Conservation (phyloP, 2,888 invertebrate species). For the Alentia gelatinosa region DNA sequence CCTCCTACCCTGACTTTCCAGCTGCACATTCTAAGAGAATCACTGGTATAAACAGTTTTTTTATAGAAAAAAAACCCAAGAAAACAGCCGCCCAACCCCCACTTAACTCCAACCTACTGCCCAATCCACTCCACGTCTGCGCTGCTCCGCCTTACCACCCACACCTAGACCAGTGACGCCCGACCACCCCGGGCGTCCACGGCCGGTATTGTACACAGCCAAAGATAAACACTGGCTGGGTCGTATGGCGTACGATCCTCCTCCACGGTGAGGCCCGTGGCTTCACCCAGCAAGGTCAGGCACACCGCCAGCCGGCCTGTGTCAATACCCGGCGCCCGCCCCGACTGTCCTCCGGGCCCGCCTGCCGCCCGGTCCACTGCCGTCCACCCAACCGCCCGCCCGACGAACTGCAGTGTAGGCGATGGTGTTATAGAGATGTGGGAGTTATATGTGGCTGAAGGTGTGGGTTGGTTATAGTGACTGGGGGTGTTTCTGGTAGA, state of each 20-base stretch:
- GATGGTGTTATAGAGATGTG: no score
- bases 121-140: not conserved
- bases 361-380: no score
- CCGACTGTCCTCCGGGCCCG: not conserved
- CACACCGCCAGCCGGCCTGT: not conserved
- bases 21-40: not conserved
- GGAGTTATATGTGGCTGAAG: no score
- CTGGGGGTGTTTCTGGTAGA: no score
- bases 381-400: no score
- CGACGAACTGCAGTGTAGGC: no score
- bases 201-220: not conserved
- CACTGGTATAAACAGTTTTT: no score
- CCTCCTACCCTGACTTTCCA: not conserved
- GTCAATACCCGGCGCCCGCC: not conserved
- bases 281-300: slow-evolving; percentile 13
- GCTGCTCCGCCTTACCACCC: not conserved
- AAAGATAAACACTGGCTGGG: slow-evolving; percentile 25
- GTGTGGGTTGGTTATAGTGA: no score
- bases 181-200: not conserved
- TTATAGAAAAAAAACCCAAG: no score
- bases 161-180: not conserved
- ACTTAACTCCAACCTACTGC: not conserved
- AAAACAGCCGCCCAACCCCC: no score
- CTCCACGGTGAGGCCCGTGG: not conserved
- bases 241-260: not conserved